Conservation (phyloP, 1,140 invertebrate genomes). For the Kradibia gibbosae region DNA sequence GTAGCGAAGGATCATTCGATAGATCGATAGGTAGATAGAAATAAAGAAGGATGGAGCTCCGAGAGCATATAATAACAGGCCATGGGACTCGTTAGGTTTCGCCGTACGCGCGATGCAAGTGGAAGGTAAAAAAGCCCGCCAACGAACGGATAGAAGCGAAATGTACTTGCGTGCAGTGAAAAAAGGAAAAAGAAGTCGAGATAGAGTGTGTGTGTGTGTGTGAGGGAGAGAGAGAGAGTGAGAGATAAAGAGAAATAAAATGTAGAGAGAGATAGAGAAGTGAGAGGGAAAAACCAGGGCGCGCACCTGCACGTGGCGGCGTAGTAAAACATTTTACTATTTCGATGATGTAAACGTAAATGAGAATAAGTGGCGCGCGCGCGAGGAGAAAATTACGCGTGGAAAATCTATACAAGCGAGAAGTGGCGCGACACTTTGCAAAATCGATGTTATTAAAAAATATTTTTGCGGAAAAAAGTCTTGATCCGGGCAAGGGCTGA, state of each 20-base stretch:
- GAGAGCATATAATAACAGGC: constrained; percentile 70
- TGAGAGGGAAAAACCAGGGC: constrained; percentile 65
- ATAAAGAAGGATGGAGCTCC: constrained; percentile 50
- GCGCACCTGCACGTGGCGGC: constrained; percentile 64
- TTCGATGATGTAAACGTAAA: constrained; percentile 71
- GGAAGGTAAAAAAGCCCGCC: constrained; percentile 62
- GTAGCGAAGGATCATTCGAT: constrained; percentile 35
- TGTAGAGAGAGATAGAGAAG: too few species aligned
- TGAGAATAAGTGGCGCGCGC: constrained; percentile 63
- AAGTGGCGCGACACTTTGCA: constrained; percentile 47
- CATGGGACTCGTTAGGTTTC: constrained; percentile 67
- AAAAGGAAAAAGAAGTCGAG: constrained; percentile 34
- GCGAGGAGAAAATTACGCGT: constrained; percentile 48
- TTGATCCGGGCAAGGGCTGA: constrained; percentile 24
- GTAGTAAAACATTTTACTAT: constrained; percentile 69
- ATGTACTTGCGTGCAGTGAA: constrained; percentile 35
- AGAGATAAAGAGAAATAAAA: too few species aligned
- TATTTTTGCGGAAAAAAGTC: constrained; percentile 37
- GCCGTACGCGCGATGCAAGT: constrained; percentile 44
- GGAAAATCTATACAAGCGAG: constrained; percentile 32
- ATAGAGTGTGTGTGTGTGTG: constrained; percentile 27
- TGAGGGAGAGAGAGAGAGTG: constrained; percentile 59
- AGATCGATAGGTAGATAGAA: neutral
- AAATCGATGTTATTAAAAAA: constrained; percentile 50
- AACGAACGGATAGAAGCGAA: constrained; percentile 56